phyloP scores from a whole-genome alignment of 2,113 vertebrate species.

The Rafetus swinhoei region DNA sequence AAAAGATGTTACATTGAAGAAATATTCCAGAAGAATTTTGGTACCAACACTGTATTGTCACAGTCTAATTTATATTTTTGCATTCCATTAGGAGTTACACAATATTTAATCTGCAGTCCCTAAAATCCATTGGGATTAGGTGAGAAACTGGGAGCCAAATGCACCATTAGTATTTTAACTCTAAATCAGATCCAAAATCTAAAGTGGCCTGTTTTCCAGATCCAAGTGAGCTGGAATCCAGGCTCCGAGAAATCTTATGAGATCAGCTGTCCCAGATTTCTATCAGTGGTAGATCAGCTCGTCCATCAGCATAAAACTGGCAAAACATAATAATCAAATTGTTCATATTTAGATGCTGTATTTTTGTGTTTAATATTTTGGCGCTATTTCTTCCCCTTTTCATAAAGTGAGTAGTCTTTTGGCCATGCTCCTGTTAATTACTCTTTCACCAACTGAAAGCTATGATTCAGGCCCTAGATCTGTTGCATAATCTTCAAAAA shows the following conservation, averaged over 20 bases:
- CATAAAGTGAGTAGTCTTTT: background rate
- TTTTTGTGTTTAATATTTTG: background rate
- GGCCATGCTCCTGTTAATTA: background rate
- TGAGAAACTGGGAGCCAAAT: background rate
- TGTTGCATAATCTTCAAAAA: background rate
- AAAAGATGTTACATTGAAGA: background rate
- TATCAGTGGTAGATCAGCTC: background rate
- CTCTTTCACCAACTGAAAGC: background rate
- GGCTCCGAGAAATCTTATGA: background rate
- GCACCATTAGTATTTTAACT: background rate
- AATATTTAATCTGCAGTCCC: background rate
- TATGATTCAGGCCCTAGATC: background rate
- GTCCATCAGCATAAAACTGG: background rate
- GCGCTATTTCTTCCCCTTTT: background rate
- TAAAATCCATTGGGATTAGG: background rate
- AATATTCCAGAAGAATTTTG: background rate
- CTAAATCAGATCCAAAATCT: background rate
- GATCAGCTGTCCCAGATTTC: background rate
- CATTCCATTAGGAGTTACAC: background rate
- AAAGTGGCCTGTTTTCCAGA: background rate
- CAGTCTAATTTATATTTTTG: background rate
- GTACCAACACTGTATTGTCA: background rate
- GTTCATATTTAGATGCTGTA: background rate
- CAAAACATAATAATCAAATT: background rate
- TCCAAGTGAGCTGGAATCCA: background rate